Base-by-base conservation (phyloP, 2,113 vertebrate genomes). In the Spilogale gracilis region DNA sequence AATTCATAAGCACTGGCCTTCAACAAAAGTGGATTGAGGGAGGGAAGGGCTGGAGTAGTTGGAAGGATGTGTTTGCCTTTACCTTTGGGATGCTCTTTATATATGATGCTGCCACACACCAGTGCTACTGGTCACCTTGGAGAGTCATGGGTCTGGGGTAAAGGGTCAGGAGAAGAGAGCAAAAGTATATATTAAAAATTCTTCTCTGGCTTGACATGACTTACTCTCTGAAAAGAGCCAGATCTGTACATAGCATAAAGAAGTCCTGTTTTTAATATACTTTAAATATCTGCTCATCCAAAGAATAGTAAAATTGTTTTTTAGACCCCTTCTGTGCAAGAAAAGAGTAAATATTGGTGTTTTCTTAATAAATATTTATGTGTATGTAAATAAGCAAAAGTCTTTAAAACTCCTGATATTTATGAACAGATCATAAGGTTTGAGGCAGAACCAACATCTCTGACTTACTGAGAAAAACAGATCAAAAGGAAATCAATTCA, bases 401-500 rank as follows among this genome's bases (percentile, higher is more conserved):
- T 82, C 0, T 83, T 98, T 48, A 12, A 93, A 95, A 25, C 16
- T 83, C 48, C 50, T 84, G 71, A 43, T 82, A 93, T 91, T 98
- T 96, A 91, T 86, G 73, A 97, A 87, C 67, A 83, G 20, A 56
- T 89, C n/a, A 85, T 96, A 79, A 95, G 79, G 58, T 60, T 90
- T 60, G 76, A 93, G 52, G 54, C 9, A 84, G 23, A 38, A 73
- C 54, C 63, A 32, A 32, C 0, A 8, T 69, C 45, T 93, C 48
- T 81, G 74, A 94, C 84, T 95, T 14, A 81, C 6, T 5, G 25
- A 18, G 79, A 96, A 91, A 96, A 94, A 18, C 17, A 82, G 30
- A 94, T 95, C 32, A 58, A 97, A 93, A 84, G 9, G 52, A 98
- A 98, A 98, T 95, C 58, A 95, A 76, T 96, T 97, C 74, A 96